A percentile compares a stretch with the other conserved stretches of the same genome.
phyloP scores from a whole-genome alignment of 2,797 vertebrate genomes.

The Leptoclinus maculatus region DNA sequence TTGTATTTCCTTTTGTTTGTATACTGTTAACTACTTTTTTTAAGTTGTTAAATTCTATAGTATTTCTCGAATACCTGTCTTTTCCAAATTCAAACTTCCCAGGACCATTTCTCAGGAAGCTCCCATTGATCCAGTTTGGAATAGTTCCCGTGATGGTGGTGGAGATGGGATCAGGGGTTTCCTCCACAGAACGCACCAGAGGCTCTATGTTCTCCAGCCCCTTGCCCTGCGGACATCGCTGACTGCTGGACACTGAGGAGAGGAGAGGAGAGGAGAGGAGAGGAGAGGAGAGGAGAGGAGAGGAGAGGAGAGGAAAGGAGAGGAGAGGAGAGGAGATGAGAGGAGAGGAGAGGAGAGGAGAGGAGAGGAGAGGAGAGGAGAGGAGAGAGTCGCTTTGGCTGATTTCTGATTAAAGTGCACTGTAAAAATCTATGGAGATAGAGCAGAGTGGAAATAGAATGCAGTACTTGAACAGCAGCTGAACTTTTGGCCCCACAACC shows the following conservation, averaged over 20 bases:
- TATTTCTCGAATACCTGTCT: slow-evolving; percentile 83
- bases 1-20: not conserved
- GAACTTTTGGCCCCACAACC: slow-evolving; percentile 15
- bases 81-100: slow-evolving; percentile 94
- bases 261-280: not conserved
- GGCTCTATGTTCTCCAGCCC: slow-evolving; percentile 83
- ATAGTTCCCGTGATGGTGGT: slow-evolving; percentile 84
- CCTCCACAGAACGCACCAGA: slow-evolving; percentile 84
- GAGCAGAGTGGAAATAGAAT: slow-evolving; percentile 1
- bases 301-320: not conserved
- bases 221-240: slow-evolving; percentile 70
- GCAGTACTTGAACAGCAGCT: not conserved
- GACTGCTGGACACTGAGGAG: slow-evolving; percentile 66
- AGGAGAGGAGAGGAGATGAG: slow-evolving; percentile 6
- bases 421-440: slow-evolving; percentile 6
- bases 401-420: not conserved
- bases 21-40: not conserved
- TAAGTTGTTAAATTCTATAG: not conserved
- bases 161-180: slow-evolving; percentile 84
- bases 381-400: not conserved
- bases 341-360: slow-evolving; percentile 3
- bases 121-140: slow-evolving; percentile 91
- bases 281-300: not conserved
- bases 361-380: slow-evolving; percentile 8
- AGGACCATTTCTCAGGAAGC: slow-evolving; percentile 91